Evolutionary conservation across 1,140 invertebrate genomes (phyloP), one percentile per base, ranked within the genome.

Genomic region (Trissolcus basalis): DNA sequence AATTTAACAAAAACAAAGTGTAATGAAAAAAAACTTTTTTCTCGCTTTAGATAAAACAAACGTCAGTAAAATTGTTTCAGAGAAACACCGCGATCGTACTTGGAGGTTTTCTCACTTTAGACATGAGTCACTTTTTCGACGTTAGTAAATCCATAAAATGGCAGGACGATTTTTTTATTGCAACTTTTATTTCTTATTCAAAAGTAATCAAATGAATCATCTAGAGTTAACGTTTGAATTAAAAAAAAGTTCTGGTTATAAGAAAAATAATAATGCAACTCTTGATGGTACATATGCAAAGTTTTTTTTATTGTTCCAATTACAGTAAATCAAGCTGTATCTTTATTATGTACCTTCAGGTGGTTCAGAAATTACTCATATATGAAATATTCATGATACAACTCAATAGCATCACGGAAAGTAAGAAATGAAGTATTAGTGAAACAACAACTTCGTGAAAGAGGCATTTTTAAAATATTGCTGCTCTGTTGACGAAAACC

Each of bases 381-480:
- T 73, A 64, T 65, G 70, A 73, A 65, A 73, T 73, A 64, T 65
- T 73, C 48, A 64, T 73, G 59, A 63, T 73, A 9, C 60, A 73
- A 16, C 60, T 59, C 15, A 55, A 73, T 60, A 48, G 48, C 36
- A 48, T 65, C 55, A 58, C 69, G 9, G 58, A 63, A 33, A 59
- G n/a, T 58, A 64, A 63, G 14, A 56, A 55, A 50, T 19, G 45
- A 14, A 64, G 16, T 53, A 53, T 59, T 53, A 63, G 36, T 10
- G 48, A 64, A 64, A 64, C 53, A 64, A 53, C 56, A 13, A 45
- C 15, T 32, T 11, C 39, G 14, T 56, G 35, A 35, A 58, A 15
- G 41, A 69, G 60, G 32, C 51, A 49, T 10, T 65, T 65, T 47
- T 65, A 13, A 65, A 65, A 49, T 56, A 53, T 65, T 15, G 51